Evolutionary conservation across 2,797 vertebrate species (phyloP), one percentile per base, ranked within the genome.

Genomic region (Manis crassicaudata): DNA sequence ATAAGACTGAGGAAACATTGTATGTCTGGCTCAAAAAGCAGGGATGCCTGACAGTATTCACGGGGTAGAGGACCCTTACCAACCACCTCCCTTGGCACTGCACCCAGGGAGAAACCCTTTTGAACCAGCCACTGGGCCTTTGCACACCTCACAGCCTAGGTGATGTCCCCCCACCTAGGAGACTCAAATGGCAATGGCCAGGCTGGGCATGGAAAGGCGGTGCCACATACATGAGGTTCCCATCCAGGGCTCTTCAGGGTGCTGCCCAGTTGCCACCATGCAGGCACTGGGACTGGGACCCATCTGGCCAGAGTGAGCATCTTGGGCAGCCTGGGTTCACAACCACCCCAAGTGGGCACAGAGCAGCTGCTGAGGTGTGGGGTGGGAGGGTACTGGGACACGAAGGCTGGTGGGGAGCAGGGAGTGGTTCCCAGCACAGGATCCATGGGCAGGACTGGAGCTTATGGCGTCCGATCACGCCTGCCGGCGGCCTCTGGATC

Each of bases 311-410:
- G 2, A 63, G 58, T 5, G 10, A n/a, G 35, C 62, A 60, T 52
- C 21, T 32, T 0, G 11, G 70, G 75, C 5, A 3, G 3, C 37
- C 67, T 0, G 1, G 25, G 29, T 14, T 46, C 76, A 46, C n/a
- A 32, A 75, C 2, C 13, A 32, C 8, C 54, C 54, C 27, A n/a
- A 29, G 32, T 12, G 23, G n/a, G 23, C 37, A 40, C n/a, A 18
- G 58, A 83, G 46, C 14, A 20, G 43, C 81, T 63, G 65, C 35
- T 14, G 46, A 52, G 65, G 25, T 13, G 27, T 13, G 46, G 46
- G 46, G 46, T 23, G 4, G 32, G 54, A n/a, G 7, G 6, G 46
- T 10, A 46, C 5, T 12, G 2, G 23, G 67, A 43, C 10, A 46
- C 50, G 17, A 54, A 54, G 82, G 46, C 63, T 18, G 43, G 46